phyloP scores from a whole-genome alignment of 2,888 invertebrate species.

The Epicampocera succincta region DNA sequence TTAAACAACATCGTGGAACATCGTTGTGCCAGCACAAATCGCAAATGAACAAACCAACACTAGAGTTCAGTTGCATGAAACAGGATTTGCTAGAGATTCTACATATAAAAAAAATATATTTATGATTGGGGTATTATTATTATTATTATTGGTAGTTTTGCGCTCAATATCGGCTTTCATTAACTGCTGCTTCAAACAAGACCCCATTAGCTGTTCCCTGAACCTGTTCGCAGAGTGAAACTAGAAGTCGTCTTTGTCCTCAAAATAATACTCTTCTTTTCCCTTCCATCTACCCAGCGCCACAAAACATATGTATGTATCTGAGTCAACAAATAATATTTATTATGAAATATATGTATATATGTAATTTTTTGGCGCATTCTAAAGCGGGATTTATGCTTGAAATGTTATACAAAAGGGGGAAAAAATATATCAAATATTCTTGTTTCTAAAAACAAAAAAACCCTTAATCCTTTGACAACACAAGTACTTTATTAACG shows the following conservation, averaged over 20 bases:
- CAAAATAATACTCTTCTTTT: too few relatives aligned
- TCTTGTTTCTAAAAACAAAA: conserved; percentile 11
- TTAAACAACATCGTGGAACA: conserved; percentile 35
- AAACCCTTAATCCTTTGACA: not conserved
- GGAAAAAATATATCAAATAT: conserved; percentile 21
- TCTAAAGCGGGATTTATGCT: conserved; percentile 9
- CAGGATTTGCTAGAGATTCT: conserved; percentile 42
- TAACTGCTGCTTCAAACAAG: too few relatives aligned
- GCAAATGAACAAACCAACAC: conserved; percentile 14
- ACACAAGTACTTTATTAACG: conserved; percentile 24
- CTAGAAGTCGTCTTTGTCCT: too few relatives aligned
- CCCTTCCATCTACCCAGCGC: too few relatives aligned
- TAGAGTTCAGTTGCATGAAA: conserved; percentile 33
- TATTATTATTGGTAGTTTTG: not conserved
- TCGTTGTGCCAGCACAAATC: conserved; percentile 53
- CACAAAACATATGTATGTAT: too few relatives aligned
- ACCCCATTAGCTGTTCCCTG: too few relatives aligned
- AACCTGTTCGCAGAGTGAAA: too few relatives aligned
- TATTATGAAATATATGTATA: conserved; percentile 16
- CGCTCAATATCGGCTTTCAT: not conserved
- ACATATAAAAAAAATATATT: conserved; percentile 30
- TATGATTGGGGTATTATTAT: too few relatives aligned
- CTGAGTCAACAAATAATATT: conserved; percentile 25
- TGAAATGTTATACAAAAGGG: not conserved
- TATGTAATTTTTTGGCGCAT: conserved; percentile 17